A percentile compares a stretch with the other conserved stretches of the same genome.
These are phyloP conservation scores for Porites evermanni DNA, from an alignment of 92 coral and sea anemone species.

Conservation along the genomic window DNA sequence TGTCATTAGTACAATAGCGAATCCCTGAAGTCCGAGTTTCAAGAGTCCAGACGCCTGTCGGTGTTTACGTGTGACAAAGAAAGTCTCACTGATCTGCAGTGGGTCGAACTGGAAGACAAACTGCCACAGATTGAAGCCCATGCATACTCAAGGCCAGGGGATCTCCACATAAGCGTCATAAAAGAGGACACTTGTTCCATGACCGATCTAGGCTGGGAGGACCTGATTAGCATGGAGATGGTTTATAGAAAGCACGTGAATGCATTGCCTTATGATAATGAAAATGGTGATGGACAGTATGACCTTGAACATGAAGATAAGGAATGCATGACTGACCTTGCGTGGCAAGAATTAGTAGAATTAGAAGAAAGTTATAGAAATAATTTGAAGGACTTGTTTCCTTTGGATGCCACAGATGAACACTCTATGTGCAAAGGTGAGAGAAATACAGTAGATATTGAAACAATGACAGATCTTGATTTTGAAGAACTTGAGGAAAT, in stretches of 20 bases:
- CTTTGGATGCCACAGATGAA: neutral
- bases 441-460: slow-evolving; percentile 38
- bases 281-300: neutral
- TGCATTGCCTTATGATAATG: neutral
- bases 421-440: slow-evolving; percentile 28
- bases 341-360: slow-evolving; percentile 54
- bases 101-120: slow-evolving; percentile 21
- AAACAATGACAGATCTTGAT: slow-evolving; percentile 67
- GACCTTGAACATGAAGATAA: slow-evolving; percentile 16
- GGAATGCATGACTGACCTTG: slow-evolving; percentile 67
- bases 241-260: slow-evolving; percentile 26
- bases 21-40: slow-evolving; percentile 43
- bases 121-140: slow-evolving; percentile 19
- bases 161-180: neutral
- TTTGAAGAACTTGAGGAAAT: slow-evolving; percentile 53
- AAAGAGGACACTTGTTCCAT: slow-evolving; percentile 56
- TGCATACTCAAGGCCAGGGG: slow-evolving; percentile 1
- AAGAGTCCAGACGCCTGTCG: slow-evolving; percentile 8
- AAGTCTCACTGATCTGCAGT: slow-evolving; percentile 46
- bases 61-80: slow-evolving; percentile 31
- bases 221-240: slow-evolving; percentile 58
- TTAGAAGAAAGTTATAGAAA: slow-evolving; percentile 61
- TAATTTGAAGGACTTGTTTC: slow-evolving; percentile 8
- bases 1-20: slow-evolving; percentile 34
- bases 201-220: slow-evolving; percentile 67